Evolutionary conservation across 2,113 vertebrate species (phyloP).

Genomic region (Pristiophorus japonicus): DNA sequence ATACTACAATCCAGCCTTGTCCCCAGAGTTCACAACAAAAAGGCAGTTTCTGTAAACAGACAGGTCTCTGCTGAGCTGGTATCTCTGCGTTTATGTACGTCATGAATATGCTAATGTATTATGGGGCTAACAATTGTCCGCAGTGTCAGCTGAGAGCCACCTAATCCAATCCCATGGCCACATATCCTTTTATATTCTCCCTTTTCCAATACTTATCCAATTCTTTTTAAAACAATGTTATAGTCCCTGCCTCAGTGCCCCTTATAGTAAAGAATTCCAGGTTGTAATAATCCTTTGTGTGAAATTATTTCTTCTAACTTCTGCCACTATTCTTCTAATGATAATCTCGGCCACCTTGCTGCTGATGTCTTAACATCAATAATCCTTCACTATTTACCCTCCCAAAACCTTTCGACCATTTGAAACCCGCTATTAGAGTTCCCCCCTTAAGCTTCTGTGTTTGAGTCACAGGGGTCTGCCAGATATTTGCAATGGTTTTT

Average conservation of each 20-base stretch:
- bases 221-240: background rate
- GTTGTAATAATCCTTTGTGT: background rate
- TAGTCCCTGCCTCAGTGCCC: no score
- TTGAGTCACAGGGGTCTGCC: no score
- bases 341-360: background rate
- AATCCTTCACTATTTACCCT: background rate
- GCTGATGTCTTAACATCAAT: background rate
- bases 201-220: background rate
- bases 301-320: background rate
- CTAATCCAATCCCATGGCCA: background rate
- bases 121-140: background rate
- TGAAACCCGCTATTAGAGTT: background rate
- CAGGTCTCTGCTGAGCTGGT: background rate
- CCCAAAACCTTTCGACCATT: background rate
- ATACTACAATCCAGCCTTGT: no score
- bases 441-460: no score
- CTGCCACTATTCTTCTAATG: background rate
- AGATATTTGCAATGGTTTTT: no score
- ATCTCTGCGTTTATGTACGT: no score
- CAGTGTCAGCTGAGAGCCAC: no score
- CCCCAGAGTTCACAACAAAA: no score
- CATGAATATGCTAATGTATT: background rate
- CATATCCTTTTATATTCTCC: background rate
- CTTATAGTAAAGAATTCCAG: background rate
- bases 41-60: background rate